Percentiles rank a stretch among this genome's conserved stretches.
Evolutionary conservation across 2,888 invertebrate species (phyloP).

Genomic region (Lasioglossum malachurum): DNA sequence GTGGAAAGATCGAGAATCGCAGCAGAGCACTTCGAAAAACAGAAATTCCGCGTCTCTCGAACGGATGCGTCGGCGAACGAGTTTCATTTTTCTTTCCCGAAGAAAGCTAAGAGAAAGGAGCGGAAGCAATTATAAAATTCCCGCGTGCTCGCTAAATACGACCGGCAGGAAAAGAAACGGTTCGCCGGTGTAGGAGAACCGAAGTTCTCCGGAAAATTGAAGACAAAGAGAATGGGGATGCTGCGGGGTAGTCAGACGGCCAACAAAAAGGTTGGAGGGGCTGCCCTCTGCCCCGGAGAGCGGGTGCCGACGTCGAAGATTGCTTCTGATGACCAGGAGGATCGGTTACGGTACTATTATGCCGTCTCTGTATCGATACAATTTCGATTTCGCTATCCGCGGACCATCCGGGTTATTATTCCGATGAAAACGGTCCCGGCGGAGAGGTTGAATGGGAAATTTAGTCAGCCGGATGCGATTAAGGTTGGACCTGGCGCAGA

Average conservation of each 20-base stretch:
- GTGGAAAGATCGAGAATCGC: not conserved
- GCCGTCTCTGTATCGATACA: conserved; percentile 54
- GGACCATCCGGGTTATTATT: conserved; percentile 53
- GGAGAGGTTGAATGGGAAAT: conserved; percentile 69
- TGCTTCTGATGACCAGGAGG: conserved; percentile 24
- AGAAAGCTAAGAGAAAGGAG: not conserved
- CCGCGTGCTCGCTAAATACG: not conserved
- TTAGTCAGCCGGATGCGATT: conserved; percentile 70
- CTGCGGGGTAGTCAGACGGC: not conserved
- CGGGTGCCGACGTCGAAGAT: conserved; percentile 19
- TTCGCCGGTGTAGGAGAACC: not conserved
- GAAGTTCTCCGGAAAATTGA: conserved; percentile 1
- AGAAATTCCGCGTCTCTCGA: not conserved
- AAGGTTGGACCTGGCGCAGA: conserved; percentile 63
- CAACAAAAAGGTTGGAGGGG: not conserved
- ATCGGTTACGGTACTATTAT: conserved; percentile 55
- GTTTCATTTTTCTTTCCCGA: not conserved
- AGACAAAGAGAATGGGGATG: not conserved
- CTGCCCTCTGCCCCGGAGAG: too few relatives aligned
- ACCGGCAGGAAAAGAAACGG: not conserved
- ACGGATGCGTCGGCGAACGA: not conserved
- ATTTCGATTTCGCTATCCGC: conserved; percentile 60
- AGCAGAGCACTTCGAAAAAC: not conserved
- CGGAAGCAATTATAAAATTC: conserved; percentile 6
- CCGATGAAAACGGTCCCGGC: conserved; percentile 63